A percentile compares a stretch with the other conserved stretches of the same genome.
These are phyloP conservation scores for Synanthedon vespiformis DNA, from an alignment of 2,888 invertebrate species.

Conservation along the genomic window DNA sequence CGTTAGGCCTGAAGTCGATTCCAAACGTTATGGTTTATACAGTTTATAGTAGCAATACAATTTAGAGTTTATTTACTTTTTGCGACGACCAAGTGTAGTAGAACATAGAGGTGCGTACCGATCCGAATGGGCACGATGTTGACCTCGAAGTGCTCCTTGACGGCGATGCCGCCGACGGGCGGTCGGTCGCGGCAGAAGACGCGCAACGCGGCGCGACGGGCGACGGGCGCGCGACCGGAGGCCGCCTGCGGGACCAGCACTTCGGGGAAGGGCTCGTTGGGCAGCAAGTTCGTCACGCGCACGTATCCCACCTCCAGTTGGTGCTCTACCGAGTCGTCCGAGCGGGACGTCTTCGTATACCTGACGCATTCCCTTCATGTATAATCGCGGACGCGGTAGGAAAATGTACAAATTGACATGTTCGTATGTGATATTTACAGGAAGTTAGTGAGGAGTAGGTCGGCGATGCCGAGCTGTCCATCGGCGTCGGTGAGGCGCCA, in stretches of 20 bases:
- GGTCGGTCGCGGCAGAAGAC: slow-evolving; percentile 96
- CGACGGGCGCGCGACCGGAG: slow-evolving; percentile 86
- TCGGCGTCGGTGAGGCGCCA: slow-evolving; percentile 98
- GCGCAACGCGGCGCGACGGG: slow-evolving; percentile 90
- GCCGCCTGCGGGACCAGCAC: slow-evolving; percentile 60
- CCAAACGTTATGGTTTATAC: slow-evolving; percentile 34
- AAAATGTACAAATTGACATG: background rate
- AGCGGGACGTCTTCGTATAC: slow-evolving; percentile 95
- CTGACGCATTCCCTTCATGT: slow-evolving; percentile 34
- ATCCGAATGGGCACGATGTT: slow-evolving; percentile 95
- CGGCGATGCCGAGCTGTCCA: slow-evolving; percentile 97
- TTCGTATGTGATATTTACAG: slow-evolving; percentile 70
- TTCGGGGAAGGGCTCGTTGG: slow-evolving; percentile 94
- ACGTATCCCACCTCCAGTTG: slow-evolving; percentile 95
- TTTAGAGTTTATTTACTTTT: too few species aligned
- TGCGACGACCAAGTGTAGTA: background rate
- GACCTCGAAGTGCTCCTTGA: slow-evolving; percentile 99
- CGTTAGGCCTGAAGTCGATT: slow-evolving; percentile 86
- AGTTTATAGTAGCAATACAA: too few species aligned
- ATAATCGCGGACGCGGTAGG: background rate
- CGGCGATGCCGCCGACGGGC: slow-evolving; percentile 98
- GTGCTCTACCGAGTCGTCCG: slow-evolving; percentile 98
- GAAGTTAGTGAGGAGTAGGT: slow-evolving; percentile 95
- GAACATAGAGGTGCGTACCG: slow-evolving; percentile 52
- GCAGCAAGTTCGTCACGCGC: slow-evolving; percentile 93